phyloP scores from a whole-genome alignment of 2,113 vertebrate genomes.

The Aegotheles bennettii region DNA sequence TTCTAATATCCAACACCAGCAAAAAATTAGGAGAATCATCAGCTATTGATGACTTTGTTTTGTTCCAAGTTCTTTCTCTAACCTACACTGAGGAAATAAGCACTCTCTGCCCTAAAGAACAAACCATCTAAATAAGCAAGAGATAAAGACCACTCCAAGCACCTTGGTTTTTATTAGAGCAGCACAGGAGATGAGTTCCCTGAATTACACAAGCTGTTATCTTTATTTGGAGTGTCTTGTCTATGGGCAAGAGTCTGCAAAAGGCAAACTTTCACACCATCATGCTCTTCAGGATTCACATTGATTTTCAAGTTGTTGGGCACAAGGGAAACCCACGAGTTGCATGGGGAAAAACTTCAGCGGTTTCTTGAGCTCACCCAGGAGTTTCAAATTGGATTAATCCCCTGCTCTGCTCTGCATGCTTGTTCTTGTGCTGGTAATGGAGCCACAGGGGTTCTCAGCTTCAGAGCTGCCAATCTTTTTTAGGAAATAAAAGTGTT shows the following conservation, averaged over 20 bases:
- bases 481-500: neutral
- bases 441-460: neutral
- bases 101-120: neutral
- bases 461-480: conserved; percentile 3
- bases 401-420: conserved; percentile 16
- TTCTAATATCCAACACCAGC: neutral
- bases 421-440: neutral
- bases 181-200: accelerated
- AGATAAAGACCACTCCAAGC: neutral
- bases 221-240: neutral
- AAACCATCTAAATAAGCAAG: neutral
- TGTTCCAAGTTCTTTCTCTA: neutral
- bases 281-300: accelerated
- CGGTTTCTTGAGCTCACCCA: neutral
- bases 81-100: accelerated
- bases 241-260: neutral
- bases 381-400: conserved; percentile 34
- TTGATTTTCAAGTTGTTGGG: neutral
- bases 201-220: neutral
- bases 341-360: neutral
- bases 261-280: neutral
- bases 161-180: neutral
- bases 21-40: neutral
- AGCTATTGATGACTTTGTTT: neutral
- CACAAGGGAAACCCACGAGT: neutral